Conservation (phyloP, 2,113 vertebrate genomes). For the Gorilla gorilla region DNA sequence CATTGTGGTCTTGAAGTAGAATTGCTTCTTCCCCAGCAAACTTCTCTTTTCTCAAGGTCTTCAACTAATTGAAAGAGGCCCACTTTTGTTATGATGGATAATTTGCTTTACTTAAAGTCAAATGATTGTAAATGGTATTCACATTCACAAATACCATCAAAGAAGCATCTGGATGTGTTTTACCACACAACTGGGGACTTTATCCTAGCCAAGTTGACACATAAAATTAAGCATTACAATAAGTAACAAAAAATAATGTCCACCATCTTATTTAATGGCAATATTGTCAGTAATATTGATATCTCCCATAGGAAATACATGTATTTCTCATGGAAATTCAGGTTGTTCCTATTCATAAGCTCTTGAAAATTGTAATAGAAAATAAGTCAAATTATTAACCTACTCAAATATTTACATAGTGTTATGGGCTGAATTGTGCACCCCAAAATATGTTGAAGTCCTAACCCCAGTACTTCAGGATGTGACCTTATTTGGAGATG, state of each 20-base stretch:
- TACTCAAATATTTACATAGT: neutral
- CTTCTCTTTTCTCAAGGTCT: neutral
- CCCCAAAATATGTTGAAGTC: neutral
- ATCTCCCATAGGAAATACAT: neutral
- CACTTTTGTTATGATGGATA: neutral
- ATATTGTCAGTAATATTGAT: neutral
- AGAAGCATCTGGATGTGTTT: neutral
- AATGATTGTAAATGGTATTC: neutral
- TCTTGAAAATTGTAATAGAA: neutral
- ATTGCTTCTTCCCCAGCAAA: neutral
- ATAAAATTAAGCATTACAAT: neutral
- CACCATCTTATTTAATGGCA: neutral
- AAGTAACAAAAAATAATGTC: neutral
- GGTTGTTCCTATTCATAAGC: neutral
- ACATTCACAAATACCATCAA: neutral
- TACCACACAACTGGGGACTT: neutral
- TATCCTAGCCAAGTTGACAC: neutral
- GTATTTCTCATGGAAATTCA: neutral
- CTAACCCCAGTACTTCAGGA: neutral
- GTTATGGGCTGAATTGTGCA: neutral
- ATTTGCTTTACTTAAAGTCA: neutral
- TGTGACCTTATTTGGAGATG: too few species aligned
- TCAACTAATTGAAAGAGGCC: neutral
- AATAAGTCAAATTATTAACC: neutral
- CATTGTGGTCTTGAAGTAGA: neutral